phyloP scores from a whole-genome alignment of 2,797 vertebrate genomes.

The Ibycter americanus region DNA sequence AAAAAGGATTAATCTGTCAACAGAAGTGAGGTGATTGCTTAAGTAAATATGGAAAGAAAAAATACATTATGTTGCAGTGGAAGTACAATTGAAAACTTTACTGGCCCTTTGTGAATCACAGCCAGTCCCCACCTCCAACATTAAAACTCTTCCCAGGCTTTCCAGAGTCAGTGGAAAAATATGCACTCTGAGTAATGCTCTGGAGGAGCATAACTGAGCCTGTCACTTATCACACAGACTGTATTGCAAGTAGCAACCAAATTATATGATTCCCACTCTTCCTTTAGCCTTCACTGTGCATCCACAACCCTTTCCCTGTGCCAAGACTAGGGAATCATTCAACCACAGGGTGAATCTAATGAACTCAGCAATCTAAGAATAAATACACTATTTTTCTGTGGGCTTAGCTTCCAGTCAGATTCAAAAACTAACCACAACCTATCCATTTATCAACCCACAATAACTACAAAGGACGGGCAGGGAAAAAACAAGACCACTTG shows the following conservation, averaged over 20 bases:
- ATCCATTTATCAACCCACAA: background rate
- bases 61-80: accelerated
- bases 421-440: background rate
- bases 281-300: background rate
- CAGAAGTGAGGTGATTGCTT: background rate
- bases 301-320: background rate
- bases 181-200: background rate
- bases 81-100: background rate
- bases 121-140: background rate
- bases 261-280: background rate
- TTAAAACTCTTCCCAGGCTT: background rate
- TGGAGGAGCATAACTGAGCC: background rate
- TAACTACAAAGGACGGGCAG: background rate
- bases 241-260: background rate
- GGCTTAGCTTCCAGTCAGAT: background rate
- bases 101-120: background rate
- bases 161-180: background rate
- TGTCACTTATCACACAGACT: background rate
- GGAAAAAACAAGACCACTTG: background rate
- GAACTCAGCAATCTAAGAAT: background rate
- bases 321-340: background rate
- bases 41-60: background rate
- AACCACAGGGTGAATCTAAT: background rate
- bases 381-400: background rate
- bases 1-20: background rate